Evolutionary conservation across 2,113 vertebrate species (phyloP), one percentile per base, ranked within the genome.

Genomic region (Callocephalon fimbriatum): DNA sequence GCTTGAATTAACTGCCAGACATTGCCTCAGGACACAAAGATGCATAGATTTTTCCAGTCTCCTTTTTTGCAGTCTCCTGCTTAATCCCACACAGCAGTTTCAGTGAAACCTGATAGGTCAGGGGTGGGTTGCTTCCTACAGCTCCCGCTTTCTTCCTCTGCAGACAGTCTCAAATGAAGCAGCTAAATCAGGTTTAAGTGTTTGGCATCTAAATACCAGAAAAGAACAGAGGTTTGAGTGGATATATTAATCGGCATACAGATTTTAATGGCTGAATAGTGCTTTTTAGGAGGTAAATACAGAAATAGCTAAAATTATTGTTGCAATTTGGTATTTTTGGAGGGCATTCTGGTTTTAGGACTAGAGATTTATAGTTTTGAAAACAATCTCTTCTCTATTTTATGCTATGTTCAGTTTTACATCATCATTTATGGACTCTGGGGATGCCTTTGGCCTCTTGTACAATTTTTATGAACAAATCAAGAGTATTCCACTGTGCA

Each of bases 1-100:
- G 51, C 88, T 94, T 71, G 83, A 97, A 96, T 94, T 94, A 92
- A 72, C 90, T 75, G 80, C 93, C 85, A 98, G 96, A 97, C 94
- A 86, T 97, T 97, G 96, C 95, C 93, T 97, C 96, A 96, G 90
- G 82, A 74, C 83, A 88, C 32, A 97, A 79, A 71, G 93, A 95
- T 88, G 92, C 87, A 89, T 50, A 87, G 56, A 89, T 91, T 94
- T 97, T 97, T 97, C 92, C 93, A 51, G 81, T 88, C 66, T 50
- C 25, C 32, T 90, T 88, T 95, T 95, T 72, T 84, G 59, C 72
- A 87, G 59, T 81, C 63, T 85, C 65, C 63, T 0, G 0, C 91
- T 65, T 95, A 95, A 97, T 96, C 92, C 95, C 85, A 88, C 81
- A 82, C 70, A 93, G 87, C 82, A 88, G 80, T 91, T 93, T 84